These are phyloP conservation scores for Pelobates cultripes DNA, from an alignment of 2,797 vertebrate genomes.

Conservation along the genomic window DNA sequence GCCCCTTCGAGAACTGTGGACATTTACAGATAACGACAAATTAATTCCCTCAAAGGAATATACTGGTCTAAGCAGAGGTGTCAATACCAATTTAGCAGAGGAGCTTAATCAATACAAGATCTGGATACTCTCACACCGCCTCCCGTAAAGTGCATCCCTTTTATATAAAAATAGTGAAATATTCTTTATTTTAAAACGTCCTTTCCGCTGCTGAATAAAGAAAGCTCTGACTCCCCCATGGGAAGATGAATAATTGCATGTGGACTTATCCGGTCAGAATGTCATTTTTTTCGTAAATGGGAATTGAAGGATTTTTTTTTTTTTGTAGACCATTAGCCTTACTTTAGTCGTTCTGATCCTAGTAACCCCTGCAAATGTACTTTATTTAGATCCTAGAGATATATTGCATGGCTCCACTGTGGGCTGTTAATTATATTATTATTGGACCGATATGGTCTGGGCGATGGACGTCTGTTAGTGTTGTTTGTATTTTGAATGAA, in stretches of 20 bases:
- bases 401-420: not conserved
- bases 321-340: not conserved
- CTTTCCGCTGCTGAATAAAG: not conserved
- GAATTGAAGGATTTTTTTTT: not conserved
- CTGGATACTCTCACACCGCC: constrained; percentile 29
- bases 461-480: too few species aligned
- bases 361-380: not conserved
- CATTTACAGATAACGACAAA: constrained; percentile 61
- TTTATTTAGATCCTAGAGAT: constrained; percentile 1
- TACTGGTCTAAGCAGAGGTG: constrained; percentile 51
- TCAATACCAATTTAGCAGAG: constrained; percentile 35
- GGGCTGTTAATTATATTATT: not conserved
- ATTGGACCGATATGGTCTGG: not conserved
- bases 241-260: constrained; percentile 23
- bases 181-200: constrained; percentile 3
- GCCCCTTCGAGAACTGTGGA: constrained; percentile 47
- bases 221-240: not conserved
- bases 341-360: not conserved
- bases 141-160: not conserved
- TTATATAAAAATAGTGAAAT: constrained; percentile 6
- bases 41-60: constrained; percentile 59
- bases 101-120: constrained; percentile 26
- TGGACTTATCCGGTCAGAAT: not conserved
- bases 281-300: not conserved
- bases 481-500: not conserved